Conservation (phyloP, 2,113 vertebrate genomes). For the Pelmatolapia mariae region DNA sequence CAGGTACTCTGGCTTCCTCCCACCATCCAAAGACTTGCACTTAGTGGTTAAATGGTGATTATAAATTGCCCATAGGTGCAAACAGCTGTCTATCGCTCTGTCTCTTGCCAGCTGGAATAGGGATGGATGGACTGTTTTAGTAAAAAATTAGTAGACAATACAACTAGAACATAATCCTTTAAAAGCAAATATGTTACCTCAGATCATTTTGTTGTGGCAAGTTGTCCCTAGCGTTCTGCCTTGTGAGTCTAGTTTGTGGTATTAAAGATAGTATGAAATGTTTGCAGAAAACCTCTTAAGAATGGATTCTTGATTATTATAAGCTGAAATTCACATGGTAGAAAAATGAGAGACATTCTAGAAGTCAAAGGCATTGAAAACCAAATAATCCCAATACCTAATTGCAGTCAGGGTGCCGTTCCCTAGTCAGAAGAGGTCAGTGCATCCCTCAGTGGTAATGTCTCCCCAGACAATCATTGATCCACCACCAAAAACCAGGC, state of each 20-base stretch:
- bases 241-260: constrained; percentile 1
- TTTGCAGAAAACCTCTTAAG: constrained; percentile 33
- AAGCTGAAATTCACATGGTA: neutral
- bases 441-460: neutral
- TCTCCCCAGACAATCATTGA: neutral
- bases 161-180: neutral
- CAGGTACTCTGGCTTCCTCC: neutral
- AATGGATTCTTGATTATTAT: constrained; percentile 6
- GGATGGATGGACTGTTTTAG: neutral
- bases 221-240: neutral
- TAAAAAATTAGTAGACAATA: neutral
- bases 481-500: neutral
- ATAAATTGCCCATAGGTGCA: neutral
- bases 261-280: neutral
- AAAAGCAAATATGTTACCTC: neutral
- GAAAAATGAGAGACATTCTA: neutral
- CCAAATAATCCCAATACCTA: neutral
- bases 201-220: neutral
- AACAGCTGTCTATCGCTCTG: neutral
- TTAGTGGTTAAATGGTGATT: neutral
- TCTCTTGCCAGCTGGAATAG: neutral
- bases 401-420: neutral
- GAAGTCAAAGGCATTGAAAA: neutral
- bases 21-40: neutral
- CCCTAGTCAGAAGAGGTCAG: neutral